A percentile compares a stretch with the other conserved stretches of the same genome.
These are phyloP conservation scores for Lampris megalopsis DNA, from an alignment of 2,113 vertebrate species.

Conservation along the genomic window DNA sequence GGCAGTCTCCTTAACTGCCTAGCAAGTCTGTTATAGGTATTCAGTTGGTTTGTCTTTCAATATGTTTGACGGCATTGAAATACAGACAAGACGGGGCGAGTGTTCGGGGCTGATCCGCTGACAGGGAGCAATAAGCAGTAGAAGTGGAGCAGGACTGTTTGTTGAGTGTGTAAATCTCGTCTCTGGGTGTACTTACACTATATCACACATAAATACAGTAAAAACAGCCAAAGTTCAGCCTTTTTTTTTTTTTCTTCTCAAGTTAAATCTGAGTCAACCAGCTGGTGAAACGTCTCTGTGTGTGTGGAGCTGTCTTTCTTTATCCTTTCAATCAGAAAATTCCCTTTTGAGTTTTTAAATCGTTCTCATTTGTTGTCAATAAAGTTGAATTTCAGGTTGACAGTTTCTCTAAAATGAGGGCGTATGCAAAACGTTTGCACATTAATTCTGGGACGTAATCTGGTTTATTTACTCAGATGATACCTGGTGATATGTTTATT, in stretches of 20 bases:
- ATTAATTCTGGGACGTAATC: slow-evolving; percentile 40
- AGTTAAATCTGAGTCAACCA: no score
- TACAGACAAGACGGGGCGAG: background rate
- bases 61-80: background rate
- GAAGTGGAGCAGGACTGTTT: background rate
- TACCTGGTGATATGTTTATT: slow-evolving; percentile 6
- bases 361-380: background rate
- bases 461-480: slow-evolving; percentile 36
- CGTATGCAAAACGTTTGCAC: slow-evolving; percentile 41
- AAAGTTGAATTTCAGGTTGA: background rate
- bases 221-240: slow-evolving; percentile 38
- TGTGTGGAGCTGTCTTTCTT: background rate
- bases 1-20: no score
- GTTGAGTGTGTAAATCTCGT: background rate
- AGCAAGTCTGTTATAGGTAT: background rate
- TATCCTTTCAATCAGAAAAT: background rate
- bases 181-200: background rate
- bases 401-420: background rate
- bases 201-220: background rate
- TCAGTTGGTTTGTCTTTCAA: background rate
- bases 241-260: slow-evolving; percentile 26
- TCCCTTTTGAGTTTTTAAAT: slow-evolving; percentile 5
- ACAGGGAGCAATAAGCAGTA: background rate
- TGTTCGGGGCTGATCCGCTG: background rate
- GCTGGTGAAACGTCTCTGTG: no score